Percentiles rank a stretch among this genome's conserved stretches.
These are phyloP conservation scores for Achatina immaculata DNA, from an alignment of 1,140 invertebrate genomes.

Conservation along the genomic window DNA sequence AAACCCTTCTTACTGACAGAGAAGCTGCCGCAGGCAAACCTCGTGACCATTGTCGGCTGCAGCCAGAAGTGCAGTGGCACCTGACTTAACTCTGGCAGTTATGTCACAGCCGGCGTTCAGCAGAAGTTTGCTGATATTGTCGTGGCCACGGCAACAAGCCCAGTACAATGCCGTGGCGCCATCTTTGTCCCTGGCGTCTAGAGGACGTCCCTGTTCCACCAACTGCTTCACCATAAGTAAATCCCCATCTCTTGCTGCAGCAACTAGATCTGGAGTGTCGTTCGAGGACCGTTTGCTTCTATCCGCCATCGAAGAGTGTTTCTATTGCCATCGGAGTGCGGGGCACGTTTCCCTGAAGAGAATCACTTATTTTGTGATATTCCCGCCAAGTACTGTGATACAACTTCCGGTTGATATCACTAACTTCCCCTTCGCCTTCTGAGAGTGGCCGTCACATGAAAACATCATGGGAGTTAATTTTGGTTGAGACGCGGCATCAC, in stretches of 20 bases:
- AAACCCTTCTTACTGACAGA: conserved; percentile 52
- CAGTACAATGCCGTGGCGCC: conserved; percentile 51
- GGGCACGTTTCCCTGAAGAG: too few relatives aligned
- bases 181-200: conserved; percentile 40
- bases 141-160: conserved; percentile 51
- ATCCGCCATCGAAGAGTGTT: not conserved
- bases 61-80: conserved; percentile 53
- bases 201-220: not conserved
- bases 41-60: conserved; percentile 51
- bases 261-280: not conserved
- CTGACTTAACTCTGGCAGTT: conserved; percentile 42
- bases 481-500: too few relatives aligned
- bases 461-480: too few relatives aligned
- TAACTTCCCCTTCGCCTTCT: too few relatives aligned
- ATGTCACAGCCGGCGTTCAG: conserved; percentile 38
- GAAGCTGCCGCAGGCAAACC: conserved; percentile 46
- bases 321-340: not conserved
- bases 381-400: too few relatives aligned
- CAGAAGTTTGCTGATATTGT: conserved; percentile 44
- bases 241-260: conserved; percentile 7
- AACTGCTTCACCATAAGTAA: not conserved
- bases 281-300: not conserved
- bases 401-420: too few relatives aligned
- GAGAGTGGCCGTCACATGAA: too few relatives aligned
- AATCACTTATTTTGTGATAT: too few relatives aligned